Evolutionary conservation across 2,888 invertebrate species (phyloP).

Genomic region (Cosmopolites sordidus): DNA sequence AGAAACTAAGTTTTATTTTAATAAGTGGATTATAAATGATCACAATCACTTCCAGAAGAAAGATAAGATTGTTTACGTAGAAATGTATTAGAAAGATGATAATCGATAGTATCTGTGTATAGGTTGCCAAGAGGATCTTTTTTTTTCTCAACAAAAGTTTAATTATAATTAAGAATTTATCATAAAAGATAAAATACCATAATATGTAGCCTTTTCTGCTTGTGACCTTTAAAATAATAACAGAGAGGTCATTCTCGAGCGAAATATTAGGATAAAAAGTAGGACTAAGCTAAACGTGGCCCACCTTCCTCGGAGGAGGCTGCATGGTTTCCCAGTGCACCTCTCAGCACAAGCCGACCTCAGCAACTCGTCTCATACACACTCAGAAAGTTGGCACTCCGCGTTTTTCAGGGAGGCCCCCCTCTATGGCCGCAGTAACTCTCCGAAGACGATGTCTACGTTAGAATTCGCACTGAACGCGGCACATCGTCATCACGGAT

Average conservation of each 20-base stretch:
- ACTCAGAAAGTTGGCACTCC: neutral
- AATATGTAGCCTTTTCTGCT: too few species aligned
- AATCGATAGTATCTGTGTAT: too few species aligned
- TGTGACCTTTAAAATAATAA: too few species aligned
- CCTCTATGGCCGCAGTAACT: neutral
- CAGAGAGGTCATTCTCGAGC: too few species aligned
- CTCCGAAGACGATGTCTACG: conserved; percentile 27
- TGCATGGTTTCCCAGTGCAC: conserved; percentile 57
- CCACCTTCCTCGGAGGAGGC: conserved; percentile 81
- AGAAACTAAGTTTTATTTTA: neutral
- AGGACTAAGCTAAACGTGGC: neutral
- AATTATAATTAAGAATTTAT: too few species aligned
- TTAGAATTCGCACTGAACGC: neutral
- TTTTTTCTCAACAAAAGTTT: too few species aligned
- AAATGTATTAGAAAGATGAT: too few species aligned
- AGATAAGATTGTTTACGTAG: too few species aligned
- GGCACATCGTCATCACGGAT: conserved; percentile 1
- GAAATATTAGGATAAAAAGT: neutral
- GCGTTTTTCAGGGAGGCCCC: neutral
- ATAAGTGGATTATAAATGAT: too few species aligned
- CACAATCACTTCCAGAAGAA: too few species aligned
- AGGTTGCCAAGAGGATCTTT: too few species aligned
- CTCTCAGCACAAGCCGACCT: neutral
- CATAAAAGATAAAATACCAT: too few species aligned
- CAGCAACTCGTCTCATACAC: neutral